Evolutionary conservation across 2,113 vertebrate species (phyloP).

Genomic region (Siniperca knerii): DNA sequence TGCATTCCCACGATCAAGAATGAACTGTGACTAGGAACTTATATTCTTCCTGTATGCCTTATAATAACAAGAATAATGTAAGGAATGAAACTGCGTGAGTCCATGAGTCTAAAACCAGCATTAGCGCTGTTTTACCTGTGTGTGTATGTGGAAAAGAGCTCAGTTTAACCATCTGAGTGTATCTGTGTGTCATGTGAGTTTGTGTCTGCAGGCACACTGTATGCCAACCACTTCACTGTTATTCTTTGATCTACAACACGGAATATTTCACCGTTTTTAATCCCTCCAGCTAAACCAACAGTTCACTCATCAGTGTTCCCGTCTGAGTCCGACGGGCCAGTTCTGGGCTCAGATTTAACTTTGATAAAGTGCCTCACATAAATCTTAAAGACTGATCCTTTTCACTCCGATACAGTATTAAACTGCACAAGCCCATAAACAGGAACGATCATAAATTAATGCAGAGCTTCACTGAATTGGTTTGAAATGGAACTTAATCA

Average conservation of each 20-base stretch:
- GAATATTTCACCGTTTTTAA: neutral
- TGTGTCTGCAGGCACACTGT: neutral
- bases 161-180: neutral
- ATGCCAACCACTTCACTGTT: neutral
- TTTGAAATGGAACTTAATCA: constrained; percentile 25
- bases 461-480: constrained; percentile 1
- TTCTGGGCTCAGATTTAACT: constrained; percentile 32
- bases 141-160: neutral
- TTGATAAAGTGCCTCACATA: constrained; percentile 6
- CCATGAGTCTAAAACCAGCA: too few species aligned
- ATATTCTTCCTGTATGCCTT: too few species aligned
- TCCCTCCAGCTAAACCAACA: neutral
- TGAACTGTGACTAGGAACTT: too few species aligned
- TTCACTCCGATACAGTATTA: neutral
- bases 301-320: neutral
- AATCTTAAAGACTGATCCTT: constrained; percentile 10
- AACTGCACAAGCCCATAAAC: neutral
- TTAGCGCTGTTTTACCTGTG: neutral
- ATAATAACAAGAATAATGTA: neutral
- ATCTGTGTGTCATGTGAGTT: neutral
- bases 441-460: constrained; percentile 14
- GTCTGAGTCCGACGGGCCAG: constrained; percentile 5
- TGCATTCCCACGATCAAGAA: neutral
- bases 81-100: too few species aligned
- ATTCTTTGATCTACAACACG: neutral